A percentile compares a stretch with the other conserved stretches of the same genome.
Conservation (phyloP, 2,113 vertebrate genomes). For the Pterophyllum scalare region DNA sequence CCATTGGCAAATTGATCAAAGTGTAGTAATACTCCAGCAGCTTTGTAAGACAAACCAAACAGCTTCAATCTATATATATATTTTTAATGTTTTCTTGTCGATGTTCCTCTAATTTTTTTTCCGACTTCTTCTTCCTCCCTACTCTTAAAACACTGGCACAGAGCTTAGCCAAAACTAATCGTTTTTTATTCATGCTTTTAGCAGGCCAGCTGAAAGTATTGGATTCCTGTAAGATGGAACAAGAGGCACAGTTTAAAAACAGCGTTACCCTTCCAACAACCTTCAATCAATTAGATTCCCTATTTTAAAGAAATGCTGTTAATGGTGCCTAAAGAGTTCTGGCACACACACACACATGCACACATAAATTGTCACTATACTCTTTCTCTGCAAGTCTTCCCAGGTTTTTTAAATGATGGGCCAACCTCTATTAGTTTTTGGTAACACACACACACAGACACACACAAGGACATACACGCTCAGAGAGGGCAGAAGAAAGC, state of each 20-base stretch:
- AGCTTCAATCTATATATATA: neutral
- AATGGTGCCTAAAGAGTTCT: constrained; percentile 65
- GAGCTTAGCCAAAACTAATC: constrained; percentile 53
- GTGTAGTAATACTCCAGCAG: neutral
- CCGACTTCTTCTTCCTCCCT: neutral
- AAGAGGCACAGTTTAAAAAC: constrained; percentile 60
- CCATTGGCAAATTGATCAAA: constrained; percentile 34
- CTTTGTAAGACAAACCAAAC: constrained; percentile 39
- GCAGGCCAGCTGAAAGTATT: constrained; percentile 46
- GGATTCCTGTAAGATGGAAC: constrained; percentile 61
- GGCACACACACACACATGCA: constrained; percentile 13
- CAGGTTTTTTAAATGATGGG: neutral
- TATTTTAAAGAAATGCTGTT: constrained; percentile 41
- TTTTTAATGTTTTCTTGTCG: neutral
- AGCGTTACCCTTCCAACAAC: constrained; percentile 74
- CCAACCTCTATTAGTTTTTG: neutral
- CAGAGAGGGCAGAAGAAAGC: neutral
- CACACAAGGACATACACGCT: neutral
- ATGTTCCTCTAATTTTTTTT: constrained; percentile 49
- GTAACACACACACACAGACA: neutral
- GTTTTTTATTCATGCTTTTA: constrained; percentile 71
- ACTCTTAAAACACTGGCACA: constrained; percentile 43
- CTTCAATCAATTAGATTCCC: constrained; percentile 73
- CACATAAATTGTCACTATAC: constrained; percentile 10
- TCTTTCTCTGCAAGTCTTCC: constrained; percentile 1